These are phyloP conservation scores for Oncorhynchus mykiss DNA, from an alignment of 2,113 vertebrate species.

Conservation along the genomic window DNA sequence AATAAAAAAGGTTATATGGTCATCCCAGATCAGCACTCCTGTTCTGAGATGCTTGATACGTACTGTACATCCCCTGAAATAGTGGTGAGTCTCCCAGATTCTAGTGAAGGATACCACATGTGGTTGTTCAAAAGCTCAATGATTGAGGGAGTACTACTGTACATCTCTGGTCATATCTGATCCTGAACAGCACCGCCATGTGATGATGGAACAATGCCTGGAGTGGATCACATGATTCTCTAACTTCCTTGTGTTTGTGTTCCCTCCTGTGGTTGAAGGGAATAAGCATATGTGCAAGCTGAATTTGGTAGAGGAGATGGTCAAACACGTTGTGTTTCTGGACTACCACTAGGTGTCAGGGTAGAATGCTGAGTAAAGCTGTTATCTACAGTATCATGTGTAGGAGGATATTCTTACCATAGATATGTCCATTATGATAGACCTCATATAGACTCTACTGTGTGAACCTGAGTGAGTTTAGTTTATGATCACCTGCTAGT, in stretches of 20 bases:
- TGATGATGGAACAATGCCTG: conserved; percentile 43
- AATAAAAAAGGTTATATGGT: not conserved
- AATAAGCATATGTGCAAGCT: not conserved
- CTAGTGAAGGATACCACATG: too few species aligned
- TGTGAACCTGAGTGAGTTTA: not conserved
- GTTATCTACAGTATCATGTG: not conserved
- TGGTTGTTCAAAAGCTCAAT: too few species aligned
- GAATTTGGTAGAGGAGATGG: not conserved
- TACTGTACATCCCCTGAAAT: too few species aligned
- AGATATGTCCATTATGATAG: not conserved
- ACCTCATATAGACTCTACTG: not conserved
- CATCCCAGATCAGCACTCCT: too few species aligned
- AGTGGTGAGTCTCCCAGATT: too few species aligned
- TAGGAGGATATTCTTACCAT: not conserved
- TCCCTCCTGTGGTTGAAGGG: conserved; percentile 42
- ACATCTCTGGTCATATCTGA: too few species aligned
- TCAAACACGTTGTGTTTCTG: not conserved
- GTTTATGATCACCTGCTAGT: not conserved
- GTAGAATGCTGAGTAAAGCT: not conserved
- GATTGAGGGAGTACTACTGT: not conserved
- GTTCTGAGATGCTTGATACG: too few species aligned
- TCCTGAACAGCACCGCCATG: conserved; percentile 48
- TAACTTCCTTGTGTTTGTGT: not conserved
- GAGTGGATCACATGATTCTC: not conserved
- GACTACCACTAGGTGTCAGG: not conserved